These are phyloP conservation scores for Psylliodes chrysocephalus DNA, from an alignment of 2,888 invertebrate species.

Conservation along the genomic window DNA sequence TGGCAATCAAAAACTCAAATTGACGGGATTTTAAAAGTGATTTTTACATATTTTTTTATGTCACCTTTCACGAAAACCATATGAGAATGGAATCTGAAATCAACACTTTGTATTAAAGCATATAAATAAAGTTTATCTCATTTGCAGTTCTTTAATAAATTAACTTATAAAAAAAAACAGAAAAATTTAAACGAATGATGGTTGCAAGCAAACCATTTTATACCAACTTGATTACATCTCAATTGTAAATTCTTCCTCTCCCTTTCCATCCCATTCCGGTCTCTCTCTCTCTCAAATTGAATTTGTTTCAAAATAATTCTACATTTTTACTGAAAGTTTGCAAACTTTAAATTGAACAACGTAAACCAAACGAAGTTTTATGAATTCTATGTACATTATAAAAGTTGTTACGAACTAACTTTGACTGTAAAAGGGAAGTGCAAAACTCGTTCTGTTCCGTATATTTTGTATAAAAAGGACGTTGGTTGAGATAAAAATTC, in stretches of 20 bases:
- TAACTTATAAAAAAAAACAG: not conserved
- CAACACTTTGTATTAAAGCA: no score
- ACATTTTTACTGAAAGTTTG: slow-evolving; percentile 58
- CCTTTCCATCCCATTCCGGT: not conserved
- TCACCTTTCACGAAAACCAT: no score
- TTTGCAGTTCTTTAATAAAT: no score
- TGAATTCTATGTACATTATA: slow-evolving; percentile 61
- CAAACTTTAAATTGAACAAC: slow-evolving; percentile 61
- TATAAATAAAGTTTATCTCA: no score
- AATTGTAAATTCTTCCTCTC: slow-evolving; percentile 34
- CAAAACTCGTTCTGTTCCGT: slow-evolving; percentile 49
- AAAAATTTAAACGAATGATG: slow-evolving; percentile 2
- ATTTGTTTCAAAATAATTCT: slow-evolving; percentile 62
- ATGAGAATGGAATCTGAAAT: no score
- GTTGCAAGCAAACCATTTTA: slow-evolving; percentile 10
- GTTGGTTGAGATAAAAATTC: slow-evolving; percentile 51
- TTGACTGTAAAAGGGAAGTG: slow-evolving; percentile 52
- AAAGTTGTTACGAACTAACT: slow-evolving; percentile 60
- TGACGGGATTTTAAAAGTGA: no score
- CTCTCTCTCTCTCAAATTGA: slow-evolving; percentile 54
- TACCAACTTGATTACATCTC: slow-evolving; percentile 42
- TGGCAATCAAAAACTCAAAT: no score
- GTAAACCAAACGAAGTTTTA: slow-evolving; percentile 62
- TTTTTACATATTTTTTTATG: no score
- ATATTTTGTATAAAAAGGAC: slow-evolving; percentile 43